Evolutionary conservation across 2,888 invertebrate species (phyloP).

Genomic region (Callinectes sapidus): DNA sequence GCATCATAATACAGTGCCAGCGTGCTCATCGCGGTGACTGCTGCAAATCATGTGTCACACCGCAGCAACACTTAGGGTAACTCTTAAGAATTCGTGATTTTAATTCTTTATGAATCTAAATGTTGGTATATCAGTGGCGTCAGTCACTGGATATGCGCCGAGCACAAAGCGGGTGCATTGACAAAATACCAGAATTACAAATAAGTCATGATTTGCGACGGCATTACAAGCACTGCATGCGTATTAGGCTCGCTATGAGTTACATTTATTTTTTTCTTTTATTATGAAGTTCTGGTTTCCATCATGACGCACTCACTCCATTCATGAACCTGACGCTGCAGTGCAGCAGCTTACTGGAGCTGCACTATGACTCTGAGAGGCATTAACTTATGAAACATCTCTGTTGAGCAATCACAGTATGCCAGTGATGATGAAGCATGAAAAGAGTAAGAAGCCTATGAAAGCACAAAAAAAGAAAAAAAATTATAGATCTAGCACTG

Average conservation of each 20-base stretch:
- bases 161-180: neutral
- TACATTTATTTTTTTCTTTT: too few relatives aligned
- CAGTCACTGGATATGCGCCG: neutral
- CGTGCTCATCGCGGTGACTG: neutral
- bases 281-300: neutral
- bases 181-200: neutral
- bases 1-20: constrained; percentile 18
- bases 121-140: neutral
- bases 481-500: neutral
- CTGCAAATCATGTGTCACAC: neutral
- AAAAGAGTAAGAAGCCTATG: neutral
- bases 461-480: neutral
- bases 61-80: neutral
- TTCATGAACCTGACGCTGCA: neutral
- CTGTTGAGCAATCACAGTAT: neutral
- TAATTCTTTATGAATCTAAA: neutral
- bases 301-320: neutral
- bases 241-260: neutral
- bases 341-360: neutral
- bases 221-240: neutral
- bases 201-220: neutral
- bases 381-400: neutral
- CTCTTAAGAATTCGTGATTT: neutral
- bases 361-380: neutral
- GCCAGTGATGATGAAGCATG: neutral